phyloP scores from a whole-genome alignment of 2,797 vertebrate species.

The Bufotes viridis region DNA sequence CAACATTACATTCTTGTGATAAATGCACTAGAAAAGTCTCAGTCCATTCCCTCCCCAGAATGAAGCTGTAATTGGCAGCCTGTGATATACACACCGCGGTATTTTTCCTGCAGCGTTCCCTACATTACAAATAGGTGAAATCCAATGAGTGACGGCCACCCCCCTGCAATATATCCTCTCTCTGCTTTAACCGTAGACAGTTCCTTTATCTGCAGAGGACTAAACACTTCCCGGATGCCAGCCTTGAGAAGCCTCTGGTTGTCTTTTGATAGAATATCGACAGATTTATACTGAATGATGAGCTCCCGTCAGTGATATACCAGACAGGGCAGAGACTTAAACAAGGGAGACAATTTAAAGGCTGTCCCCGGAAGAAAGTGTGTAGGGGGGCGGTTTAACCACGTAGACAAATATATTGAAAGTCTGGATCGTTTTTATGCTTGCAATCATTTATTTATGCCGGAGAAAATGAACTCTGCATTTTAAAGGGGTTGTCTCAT shows the following conservation, averaged over 20 bases:
- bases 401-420: slow-evolving; percentile 15
- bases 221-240: slow-evolving; percentile 19
- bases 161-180: slow-evolving; percentile 18
- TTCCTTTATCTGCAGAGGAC: background rate
- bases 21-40: background rate
- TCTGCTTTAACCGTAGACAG: slow-evolving; percentile 18
- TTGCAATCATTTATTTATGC: background rate
- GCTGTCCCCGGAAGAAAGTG: background rate
- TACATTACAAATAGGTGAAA: background rate
- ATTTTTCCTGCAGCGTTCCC: background rate
- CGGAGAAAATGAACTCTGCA: background rate
- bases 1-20: background rate
- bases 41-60: background rate
- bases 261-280: slow-evolving; percentile 36
- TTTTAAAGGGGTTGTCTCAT: background rate
- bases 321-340: background rate
- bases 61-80: background rate
- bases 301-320: background rate
- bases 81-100: background rate
- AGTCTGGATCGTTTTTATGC: background rate
- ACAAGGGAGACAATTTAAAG: slow-evolving; percentile 1
- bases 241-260: slow-evolving; percentile 4
- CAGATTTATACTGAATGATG: slow-evolving; percentile 31
- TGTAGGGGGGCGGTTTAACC: background rate
- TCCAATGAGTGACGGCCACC: background rate